These are phyloP conservation scores for Cairina moschata DNA, from an alignment of 2,113 vertebrate species.

Conservation along the genomic window DNA sequence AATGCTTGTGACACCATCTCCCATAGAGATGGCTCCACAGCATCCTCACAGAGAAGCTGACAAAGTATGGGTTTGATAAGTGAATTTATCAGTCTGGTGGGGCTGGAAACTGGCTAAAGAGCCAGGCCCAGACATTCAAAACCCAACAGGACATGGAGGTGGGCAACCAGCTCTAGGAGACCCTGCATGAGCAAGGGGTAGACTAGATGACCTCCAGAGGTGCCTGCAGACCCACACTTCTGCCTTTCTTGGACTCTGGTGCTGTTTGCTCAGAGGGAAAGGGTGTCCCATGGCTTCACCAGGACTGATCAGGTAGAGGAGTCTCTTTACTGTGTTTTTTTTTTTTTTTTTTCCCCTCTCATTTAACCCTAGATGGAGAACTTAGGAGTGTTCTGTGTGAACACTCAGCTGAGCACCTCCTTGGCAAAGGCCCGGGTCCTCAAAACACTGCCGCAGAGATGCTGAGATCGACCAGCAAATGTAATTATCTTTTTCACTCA, in stretches of 20 bases:
- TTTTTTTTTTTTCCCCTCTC: not conserved
- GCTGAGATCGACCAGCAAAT: not conserved
- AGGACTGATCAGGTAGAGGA: not conserved
- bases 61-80: too few relatives aligned
- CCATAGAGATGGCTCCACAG: not conserved
- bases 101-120: not conserved
- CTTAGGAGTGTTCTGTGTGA: not conserved
- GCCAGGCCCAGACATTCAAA: not conserved
- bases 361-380: not conserved
- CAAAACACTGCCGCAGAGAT: not conserved
- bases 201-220: not conserved
- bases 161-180: not conserved
- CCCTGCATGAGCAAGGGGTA: not conserved
- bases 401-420: not conserved
- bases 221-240: not conserved
- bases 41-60: not conserved
- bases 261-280: not conserved
- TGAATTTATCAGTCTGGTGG: not conserved
- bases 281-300: not conserved
- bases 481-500: not conserved
- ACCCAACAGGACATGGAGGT: not conserved
- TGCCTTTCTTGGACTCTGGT: rapidly evolving
- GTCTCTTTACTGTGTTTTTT: not conserved
- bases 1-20: not conserved
- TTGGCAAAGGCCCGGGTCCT: not conserved